Base-by-base conservation (phyloP, 2,888 invertebrate species). In the Phaedon cochleariae region DNA sequence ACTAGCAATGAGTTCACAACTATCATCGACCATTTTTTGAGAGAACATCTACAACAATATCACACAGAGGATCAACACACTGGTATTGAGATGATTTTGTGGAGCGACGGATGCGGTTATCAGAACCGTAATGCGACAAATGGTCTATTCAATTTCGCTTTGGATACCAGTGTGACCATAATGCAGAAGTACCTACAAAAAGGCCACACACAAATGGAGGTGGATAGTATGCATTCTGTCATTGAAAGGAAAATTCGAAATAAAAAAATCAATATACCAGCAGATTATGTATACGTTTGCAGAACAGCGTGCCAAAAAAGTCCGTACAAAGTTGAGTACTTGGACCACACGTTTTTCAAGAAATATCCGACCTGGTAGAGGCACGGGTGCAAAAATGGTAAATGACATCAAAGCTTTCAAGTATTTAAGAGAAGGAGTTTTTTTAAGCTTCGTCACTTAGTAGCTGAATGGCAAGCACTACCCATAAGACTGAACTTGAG, bases 171-270 rank as follows among this genome's bases (percentile, higher is more conserved):
- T 20, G 46, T 71, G 9, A 59, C 41, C 18, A 59, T 71, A 12
- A 60, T 53, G 9, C 68, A 71, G 60, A 73, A 71, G 58, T 71
- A 57, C 37, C 51, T 73, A 17, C 61, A 62, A 29, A 67, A 65
- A 34, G 73, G 70, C 12, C 71, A 73, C 49, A 73, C 68, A 9
- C 70, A 70, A 62, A 70, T 71, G 67, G 70, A 73, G 41, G 64
- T 60, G 15, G 71, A 70, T 54, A 54, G 31, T 22, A 49, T 73
- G 48, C 71, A 70, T 61, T 60, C 68, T 3, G 59, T 58, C 26
- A 66, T 73, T 21, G 70, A 69, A 61, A 55, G 62, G n/a, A n/a
- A 62, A 37, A 48, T 72, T 15, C 57, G 52, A 59, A 70, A 70
- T 46, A 48, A 53, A 46, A 60, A 64, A 22, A 69, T 73, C 31